phyloP scores from a whole-genome alignment of 2,113 vertebrate genomes.

The Prunella himalayana region DNA sequence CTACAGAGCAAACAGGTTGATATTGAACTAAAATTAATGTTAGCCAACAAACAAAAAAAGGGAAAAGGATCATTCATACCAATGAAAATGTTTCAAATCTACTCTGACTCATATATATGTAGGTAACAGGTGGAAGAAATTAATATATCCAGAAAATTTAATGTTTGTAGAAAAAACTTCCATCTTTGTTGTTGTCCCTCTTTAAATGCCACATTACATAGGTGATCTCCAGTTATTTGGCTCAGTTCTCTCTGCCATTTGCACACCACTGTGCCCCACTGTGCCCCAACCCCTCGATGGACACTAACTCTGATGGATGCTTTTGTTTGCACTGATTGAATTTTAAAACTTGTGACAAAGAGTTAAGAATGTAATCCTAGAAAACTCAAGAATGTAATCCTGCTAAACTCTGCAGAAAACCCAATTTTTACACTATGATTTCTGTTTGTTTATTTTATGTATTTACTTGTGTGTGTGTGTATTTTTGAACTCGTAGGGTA shows the following conservation, averaged over 20 bases:
- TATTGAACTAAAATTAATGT: background rate
- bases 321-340: background rate
- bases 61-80: background rate
- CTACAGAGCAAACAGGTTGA: background rate
- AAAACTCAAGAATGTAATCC: background rate
- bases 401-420: background rate
- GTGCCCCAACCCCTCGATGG: background rate
- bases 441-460: background rate
- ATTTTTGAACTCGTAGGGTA: background rate
- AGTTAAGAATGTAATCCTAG: background rate
- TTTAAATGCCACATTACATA: background rate
- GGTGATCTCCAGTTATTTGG: background rate
- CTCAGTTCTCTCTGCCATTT: background rate
- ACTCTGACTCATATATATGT: background rate
- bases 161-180: background rate
- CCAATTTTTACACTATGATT: accelerated
- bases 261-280: background rate
- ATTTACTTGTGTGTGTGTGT: background rate
- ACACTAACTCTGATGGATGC: background rate
- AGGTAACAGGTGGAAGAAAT: background rate
- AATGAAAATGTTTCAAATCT: background rate
- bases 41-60: background rate
- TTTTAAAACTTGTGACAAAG: background rate
- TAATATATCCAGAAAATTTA: background rate
- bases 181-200: background rate